Evolutionary conservation across 2,113 vertebrate species (phyloP).

Genomic region (Gopherus flavomarginatus): DNA sequence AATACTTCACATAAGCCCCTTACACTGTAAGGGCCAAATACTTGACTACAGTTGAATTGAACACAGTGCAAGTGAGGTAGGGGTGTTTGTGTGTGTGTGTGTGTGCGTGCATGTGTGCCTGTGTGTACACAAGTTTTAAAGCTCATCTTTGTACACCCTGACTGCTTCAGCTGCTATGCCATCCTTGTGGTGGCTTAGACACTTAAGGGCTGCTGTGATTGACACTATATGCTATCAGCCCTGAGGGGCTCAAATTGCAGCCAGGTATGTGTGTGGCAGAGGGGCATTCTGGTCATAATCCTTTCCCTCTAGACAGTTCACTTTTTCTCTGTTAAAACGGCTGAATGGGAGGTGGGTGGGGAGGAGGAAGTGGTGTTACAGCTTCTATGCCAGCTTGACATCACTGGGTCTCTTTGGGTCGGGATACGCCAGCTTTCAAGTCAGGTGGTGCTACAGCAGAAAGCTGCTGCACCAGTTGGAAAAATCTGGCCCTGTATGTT

Average conservation of each 20-base stretch:
- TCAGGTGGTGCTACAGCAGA: background rate
- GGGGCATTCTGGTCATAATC: background rate
- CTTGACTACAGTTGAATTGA: background rate
- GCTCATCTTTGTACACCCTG: background rate
- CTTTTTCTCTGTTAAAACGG: background rate
- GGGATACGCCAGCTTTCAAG: background rate
- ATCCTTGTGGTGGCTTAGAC: background rate
- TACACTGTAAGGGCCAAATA: background rate
- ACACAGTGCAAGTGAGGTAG: background rate
- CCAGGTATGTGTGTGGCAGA: background rate
- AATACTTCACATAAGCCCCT: background rate
- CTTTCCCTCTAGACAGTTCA: accelerated
- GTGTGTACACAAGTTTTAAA: background rate
- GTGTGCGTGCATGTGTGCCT: background rate
- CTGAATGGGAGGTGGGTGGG: background rate
- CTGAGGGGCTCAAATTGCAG: background rate
- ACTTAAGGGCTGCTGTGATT: background rate
- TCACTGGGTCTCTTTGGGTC: background rate
- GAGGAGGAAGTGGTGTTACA: background rate
- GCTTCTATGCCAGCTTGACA: background rate
- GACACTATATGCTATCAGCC: background rate
- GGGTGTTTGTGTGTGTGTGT: background rate
- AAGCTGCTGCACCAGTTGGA: background rate
- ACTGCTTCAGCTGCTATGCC: background rate
- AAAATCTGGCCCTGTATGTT: background rate